Evolutionary conservation across 2,113 vertebrate genomes (phyloP).

Genomic region (Ibidorhyncha struthersii): DNA sequence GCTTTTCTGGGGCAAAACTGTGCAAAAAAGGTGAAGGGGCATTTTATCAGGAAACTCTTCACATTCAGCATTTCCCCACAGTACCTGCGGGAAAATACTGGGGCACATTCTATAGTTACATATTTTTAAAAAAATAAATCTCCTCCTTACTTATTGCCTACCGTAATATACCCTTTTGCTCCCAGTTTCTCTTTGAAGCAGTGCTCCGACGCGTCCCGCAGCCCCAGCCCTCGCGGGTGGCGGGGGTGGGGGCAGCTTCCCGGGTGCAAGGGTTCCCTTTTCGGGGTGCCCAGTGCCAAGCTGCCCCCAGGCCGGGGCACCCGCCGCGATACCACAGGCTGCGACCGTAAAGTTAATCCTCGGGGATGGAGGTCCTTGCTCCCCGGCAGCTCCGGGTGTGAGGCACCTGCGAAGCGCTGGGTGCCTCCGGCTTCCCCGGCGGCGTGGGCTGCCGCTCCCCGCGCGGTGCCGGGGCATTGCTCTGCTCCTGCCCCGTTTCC

Average conservation of each 20-base stretch:
- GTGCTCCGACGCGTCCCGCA: neutral
- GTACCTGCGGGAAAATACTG: neutral
- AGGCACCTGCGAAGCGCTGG: neutral
- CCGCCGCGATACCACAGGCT: fast-evolving
- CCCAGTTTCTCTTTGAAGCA: neutral
- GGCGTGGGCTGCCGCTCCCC: neutral
- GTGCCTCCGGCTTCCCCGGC: neutral
- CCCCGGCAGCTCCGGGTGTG: neutral
- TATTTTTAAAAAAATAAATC: slow-evolving; percentile 64
- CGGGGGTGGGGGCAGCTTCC: neutral
- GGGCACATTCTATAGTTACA: neutral
- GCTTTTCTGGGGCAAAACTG: slow-evolving; percentile 29
- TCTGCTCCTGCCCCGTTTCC: neutral
- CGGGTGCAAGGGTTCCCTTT: neutral
- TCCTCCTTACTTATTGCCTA: slow-evolving; percentile 49
- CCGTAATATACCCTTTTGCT: neutral
- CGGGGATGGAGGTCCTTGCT: neutral
- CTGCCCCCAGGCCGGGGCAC: neutral
- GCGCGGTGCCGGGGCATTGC: neutral
- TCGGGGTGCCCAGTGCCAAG: neutral
- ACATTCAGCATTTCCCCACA: slow-evolving; percentile 7
- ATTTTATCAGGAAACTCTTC: neutral
- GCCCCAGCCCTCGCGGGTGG: fast-evolving
- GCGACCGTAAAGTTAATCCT: neutral
- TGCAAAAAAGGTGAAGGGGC: slow-evolving; percentile 51